Conservation (phyloP, 2,888 invertebrate species). For the Tachina lurida region DNA sequence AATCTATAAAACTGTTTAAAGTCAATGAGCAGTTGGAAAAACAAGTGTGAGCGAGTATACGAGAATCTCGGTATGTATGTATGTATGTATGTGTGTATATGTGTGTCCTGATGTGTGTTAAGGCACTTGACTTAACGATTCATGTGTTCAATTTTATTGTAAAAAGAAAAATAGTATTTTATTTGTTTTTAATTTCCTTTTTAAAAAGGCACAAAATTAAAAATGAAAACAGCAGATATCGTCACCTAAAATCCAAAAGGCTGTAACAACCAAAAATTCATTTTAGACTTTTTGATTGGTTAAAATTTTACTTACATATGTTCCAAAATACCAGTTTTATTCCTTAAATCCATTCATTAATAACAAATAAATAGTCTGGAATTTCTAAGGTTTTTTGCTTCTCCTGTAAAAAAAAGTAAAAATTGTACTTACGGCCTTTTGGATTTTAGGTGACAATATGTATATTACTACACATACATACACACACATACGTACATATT, state of each 20-base stretch:
- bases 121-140: slow-evolving; percentile 63
- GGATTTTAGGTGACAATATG: no score
- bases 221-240: neutral
- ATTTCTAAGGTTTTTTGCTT: no score
- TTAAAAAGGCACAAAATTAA: slow-evolving; percentile 1
- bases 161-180: slow-evolving; percentile 33
- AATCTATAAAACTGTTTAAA: slow-evolving; percentile 62
- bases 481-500: neutral
- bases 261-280: no score
- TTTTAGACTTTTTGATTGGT: no score
- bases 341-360: no score
- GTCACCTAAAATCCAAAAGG: no score
- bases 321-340: no score
- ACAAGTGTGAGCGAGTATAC: slow-evolving; percentile 2
- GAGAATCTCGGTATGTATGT: neutral
- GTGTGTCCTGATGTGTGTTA: neutral
- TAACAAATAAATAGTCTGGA: no score
- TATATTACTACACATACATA: neutral
- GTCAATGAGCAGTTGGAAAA: neutral
- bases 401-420: no score
- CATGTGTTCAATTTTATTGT: slow-evolving; percentile 50
- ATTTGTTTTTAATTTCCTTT: slow-evolving; percentile 65
- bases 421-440: no score
- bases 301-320: no score
- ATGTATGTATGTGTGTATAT: neutral